Base-by-base conservation (phyloP, 1,140 invertebrate species). In the Cheumatopsyche charites region DNA sequence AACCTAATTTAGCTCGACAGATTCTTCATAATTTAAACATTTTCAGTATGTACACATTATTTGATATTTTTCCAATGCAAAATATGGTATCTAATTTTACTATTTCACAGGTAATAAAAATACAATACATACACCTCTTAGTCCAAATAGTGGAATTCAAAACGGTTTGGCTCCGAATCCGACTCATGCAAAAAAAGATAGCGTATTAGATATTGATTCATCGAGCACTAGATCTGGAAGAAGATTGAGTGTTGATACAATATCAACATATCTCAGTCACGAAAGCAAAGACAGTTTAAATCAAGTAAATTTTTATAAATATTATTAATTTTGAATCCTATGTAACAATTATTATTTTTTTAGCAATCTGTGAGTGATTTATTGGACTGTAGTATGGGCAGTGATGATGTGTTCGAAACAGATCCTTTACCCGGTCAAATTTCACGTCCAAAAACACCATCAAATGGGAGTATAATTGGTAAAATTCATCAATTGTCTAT, bases 211-310 rank as follows among this genome's bases (percentile, higher is more conserved):
- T 79, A 86, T 85, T 43, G 88, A 92, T 79, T 88, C 89, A 49
- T 89, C 88, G 73, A 89, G 89, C 78, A 88, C 88, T 73, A 89
- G 90, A 79, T 89, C 90, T 77, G 88, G 90, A 62, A 83, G 91
- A 9, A 85, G 92, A 47, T 92, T 91, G 21, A 94, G 91, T 80
- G 89, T 93, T 17, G 92, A 94, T 80, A 94, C 92, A 19, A 91
- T 94, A 19, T 94, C 92, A 67, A 95, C 93, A 0, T 94, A 94
- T 84, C 86, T 94, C 67, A 94, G 92, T 79, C 92, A 94, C 77
- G 92, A 93, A 80, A 92, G 91, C 83, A 88, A 89, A 78, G 88
- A 89, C 67, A 89, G 87, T 65, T 71, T 80, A 43, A 78, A 80
- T 65, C 72, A 74, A 67, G 75, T 76, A 47, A 62, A 17, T 23